Conservation (phyloP, 2,113 vertebrate genomes). For the Odocoileus virginianus region DNA sequence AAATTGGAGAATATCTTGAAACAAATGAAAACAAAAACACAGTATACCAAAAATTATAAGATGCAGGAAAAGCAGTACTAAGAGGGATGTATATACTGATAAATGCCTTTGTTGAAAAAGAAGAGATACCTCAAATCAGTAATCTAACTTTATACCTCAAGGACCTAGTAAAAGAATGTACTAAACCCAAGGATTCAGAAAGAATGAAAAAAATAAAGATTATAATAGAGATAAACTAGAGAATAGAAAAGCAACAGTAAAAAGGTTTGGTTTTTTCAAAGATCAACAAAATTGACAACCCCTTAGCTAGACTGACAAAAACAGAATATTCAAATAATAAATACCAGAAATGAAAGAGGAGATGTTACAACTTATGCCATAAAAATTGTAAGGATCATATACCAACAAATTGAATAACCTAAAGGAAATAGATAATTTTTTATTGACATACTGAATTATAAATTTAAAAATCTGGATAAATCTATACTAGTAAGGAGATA, state of each 20-base stretch:
- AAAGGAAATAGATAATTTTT: background rate
- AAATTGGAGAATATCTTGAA: background rate
- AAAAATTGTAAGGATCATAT: background rate
- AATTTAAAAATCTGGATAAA: background rate
- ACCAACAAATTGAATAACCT: background rate
- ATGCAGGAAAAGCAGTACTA: background rate
- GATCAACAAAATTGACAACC: background rate
- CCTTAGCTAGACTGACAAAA: background rate
- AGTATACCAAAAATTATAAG: background rate
- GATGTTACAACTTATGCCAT: background rate
- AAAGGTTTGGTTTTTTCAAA: background rate
- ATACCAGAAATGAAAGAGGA: background rate
- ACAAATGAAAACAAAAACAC: background rate
- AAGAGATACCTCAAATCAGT: background rate
- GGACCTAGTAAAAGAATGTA: background rate
- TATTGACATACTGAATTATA: background rate
- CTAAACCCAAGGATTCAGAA: background rate
- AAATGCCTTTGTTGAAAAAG: background rate
- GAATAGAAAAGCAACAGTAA: background rate
- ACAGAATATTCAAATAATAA: background rate
- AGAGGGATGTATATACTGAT: background rate
- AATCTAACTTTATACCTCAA: background rate
- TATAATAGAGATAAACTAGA: background rate
- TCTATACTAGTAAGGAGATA: background rate
- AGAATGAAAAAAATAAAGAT: background rate